These are phyloP conservation scores for Aradophagus sp. DNA, from an alignment of 1,140 invertebrate species.

Conservation along the genomic window DNA sequence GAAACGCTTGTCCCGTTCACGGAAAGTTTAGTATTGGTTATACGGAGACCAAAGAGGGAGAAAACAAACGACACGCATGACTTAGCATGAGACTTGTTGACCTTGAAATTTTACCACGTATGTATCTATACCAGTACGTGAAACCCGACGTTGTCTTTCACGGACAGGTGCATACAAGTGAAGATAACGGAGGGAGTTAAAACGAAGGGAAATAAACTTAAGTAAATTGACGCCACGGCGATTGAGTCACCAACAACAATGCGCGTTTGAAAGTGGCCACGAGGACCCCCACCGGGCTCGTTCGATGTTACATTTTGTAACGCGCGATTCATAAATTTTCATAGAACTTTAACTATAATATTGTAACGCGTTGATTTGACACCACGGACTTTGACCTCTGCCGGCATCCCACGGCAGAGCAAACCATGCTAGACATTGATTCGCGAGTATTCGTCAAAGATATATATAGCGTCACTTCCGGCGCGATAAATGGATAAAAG, in stretches of 20 bases:
- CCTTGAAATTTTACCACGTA: slow-evolving; percentile 32
- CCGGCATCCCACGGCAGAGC: slow-evolving; percentile 1
- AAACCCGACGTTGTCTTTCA: slow-evolving; percentile 49
- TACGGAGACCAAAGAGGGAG: slow-evolving; percentile 52
- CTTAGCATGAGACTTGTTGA: slow-evolving; percentile 35
- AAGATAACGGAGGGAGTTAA: background rate
- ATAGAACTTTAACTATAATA: slow-evolving; percentile 46
- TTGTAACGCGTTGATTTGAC: slow-evolving; percentile 43
- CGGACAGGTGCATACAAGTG: slow-evolving; percentile 17
- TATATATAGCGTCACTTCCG: slow-evolving; percentile 50
- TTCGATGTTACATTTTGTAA: slow-evolving; percentile 34
- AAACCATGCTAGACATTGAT: slow-evolving; percentile 41
- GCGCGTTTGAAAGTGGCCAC: slow-evolving; percentile 12
- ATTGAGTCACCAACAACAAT: slow-evolving; percentile 2
- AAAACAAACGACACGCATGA: slow-evolving; percentile 32
- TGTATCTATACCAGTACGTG: no score
- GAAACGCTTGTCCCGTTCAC: slow-evolving; percentile 39
- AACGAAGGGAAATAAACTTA: slow-evolving; percentile 5
- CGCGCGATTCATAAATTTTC: slow-evolving; percentile 43
- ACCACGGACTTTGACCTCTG: slow-evolving; percentile 20
- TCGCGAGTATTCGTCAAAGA: slow-evolving; percentile 50
- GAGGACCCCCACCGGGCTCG: slow-evolving; percentile 13
- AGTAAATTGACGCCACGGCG: slow-evolving; percentile 24
- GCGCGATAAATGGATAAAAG: slow-evolving; percentile 45
- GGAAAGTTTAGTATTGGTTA: slow-evolving; percentile 38